Evolutionary conservation across 64 coral and sea anemone species (phyloP), one percentile per base, ranked within the genome.

Genomic region (Catalaphyllia jardinei): DNA sequence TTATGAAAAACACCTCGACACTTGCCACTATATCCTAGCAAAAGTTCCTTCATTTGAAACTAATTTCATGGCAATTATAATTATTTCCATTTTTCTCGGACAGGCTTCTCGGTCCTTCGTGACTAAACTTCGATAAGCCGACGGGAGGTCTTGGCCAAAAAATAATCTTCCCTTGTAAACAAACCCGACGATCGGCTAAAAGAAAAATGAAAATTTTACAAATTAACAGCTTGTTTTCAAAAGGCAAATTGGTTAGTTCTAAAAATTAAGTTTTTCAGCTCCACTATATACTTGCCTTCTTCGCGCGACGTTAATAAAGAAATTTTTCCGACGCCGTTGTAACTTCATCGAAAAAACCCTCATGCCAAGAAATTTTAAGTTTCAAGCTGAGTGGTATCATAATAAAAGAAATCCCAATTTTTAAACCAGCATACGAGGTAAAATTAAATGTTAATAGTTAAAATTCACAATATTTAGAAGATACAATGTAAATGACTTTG

Each of bases 141-240:
- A 10, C 30, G 16, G 81, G 81, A 64, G 46, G 81, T 71, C 81
- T 28, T 84, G 15, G 62, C 31, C 33, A 71, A 85, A 85, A 85
- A 69, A 38, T 61, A 71, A 71, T 69, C 14, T 61, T 38, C 35
- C 35, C 65, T 63, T 71, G 63, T 85, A 85, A 85, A 85, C 81
- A 85, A 85, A 71, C 52, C 35, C 67, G 38, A 71, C 35, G 33
- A 35, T 22, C 33, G 16, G 38, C 30, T 35, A 24, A 85, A 71
- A 55, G 31, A 83, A 85, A 85, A 85, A 27, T 49, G 78, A 15
- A 83, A 71, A 81, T 18, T 35, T 62, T 29, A 29, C 19, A 33
- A 63, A 85, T 85, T 85, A 85, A 71, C 62, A 38, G 62, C 42
- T 85, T 85, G 33, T 85, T 85, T 49, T 85, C 62, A 85, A 85